Evolutionary conservation across 2,797 vertebrate species (phyloP).

Genomic region (Sebastes oblongus): DNA sequence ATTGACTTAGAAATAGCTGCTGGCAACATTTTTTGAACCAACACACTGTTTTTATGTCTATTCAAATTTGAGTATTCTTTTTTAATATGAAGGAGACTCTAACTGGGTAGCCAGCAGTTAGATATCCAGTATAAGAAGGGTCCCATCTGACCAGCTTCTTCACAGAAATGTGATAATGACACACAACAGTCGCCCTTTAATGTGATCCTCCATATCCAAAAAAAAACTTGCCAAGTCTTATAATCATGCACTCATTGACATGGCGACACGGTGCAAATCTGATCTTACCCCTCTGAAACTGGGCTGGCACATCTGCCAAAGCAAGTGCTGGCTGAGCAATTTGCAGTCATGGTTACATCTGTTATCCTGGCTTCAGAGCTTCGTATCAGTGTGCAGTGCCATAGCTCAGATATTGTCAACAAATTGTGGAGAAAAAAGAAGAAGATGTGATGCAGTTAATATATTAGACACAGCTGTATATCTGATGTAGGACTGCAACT

Average conservation of each 20-base stretch:
- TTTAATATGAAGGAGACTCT: background rate
- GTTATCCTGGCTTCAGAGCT: slow-evolving; percentile 24
- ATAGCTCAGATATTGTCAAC: slow-evolving; percentile 7
- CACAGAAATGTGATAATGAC: slow-evolving; percentile 17
- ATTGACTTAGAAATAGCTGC: slow-evolving; percentile 22
- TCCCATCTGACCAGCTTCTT: slow-evolving; percentile 16
- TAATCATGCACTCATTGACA: background rate
- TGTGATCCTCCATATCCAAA: background rate
- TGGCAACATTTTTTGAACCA: slow-evolving; percentile 4
- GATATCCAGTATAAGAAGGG: background rate
- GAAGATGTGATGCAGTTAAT: background rate
- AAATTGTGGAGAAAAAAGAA: background rate
- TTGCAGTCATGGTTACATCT: slow-evolving; percentile 43
- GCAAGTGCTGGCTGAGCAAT: slow-evolving; percentile 36
- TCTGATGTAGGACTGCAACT: background rate
- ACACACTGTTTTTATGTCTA: slow-evolving; percentile 5
- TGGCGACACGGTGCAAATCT: slow-evolving; percentile 12
- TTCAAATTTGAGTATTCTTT: slow-evolving; percentile 1
- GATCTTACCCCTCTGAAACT: slow-evolving; percentile 26
- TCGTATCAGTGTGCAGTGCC: slow-evolving; percentile 10
- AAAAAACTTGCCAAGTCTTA: slow-evolving; percentile 27
- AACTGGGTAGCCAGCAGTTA: background rate
- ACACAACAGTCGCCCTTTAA: slow-evolving; percentile 1
- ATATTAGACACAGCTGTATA: background rate
- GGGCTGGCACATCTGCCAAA: slow-evolving; percentile 35